Conservation (phyloP, 1,140 invertebrate genomes). For the Cotesia typhae region DNA sequence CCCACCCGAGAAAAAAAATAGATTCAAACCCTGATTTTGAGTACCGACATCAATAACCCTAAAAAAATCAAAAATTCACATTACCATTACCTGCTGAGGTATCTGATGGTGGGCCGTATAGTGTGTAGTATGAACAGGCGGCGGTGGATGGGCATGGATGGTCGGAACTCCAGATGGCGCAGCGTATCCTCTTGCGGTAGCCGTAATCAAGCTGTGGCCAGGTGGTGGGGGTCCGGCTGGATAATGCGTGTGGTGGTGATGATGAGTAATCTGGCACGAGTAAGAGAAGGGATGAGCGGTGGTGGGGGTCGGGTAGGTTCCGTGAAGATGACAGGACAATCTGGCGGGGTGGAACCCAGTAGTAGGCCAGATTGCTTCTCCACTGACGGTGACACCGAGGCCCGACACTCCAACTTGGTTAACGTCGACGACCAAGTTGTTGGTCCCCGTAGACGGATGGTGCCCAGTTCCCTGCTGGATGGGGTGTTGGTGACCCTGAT, state of each 20-base stretch:
- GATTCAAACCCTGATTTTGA: no score
- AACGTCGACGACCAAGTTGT: slow-evolving; percentile 59
- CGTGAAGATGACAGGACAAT: slow-evolving; percentile 59
- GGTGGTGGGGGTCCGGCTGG: slow-evolving; percentile 50
- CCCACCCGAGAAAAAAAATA: no score
- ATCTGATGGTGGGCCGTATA: slow-evolving; percentile 60
- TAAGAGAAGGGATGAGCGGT: slow-evolving; percentile 60
- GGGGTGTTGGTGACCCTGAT: no score
- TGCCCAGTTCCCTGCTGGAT: slow-evolving; percentile 44
- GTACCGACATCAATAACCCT: neutral
- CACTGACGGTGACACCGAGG: slow-evolving; percentile 56
- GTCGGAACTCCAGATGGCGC: slow-evolving; percentile 55
- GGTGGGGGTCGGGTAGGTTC: slow-evolving; percentile 55
- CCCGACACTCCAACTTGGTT: slow-evolving; percentile 60
- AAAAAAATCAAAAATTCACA: slow-evolving; percentile 17
- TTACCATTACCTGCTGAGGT: slow-evolving; percentile 55
- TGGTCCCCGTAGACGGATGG: slow-evolving; percentile 57
- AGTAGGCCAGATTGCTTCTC: slow-evolving; percentile 55
- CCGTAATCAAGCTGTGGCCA: slow-evolving; percentile 55
- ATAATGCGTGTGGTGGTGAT: slow-evolving; percentile 58
- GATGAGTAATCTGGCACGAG: slow-evolving; percentile 60
- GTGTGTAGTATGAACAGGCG: slow-evolving; percentile 58
- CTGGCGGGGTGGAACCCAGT: slow-evolving; percentile 49
- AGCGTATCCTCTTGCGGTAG: slow-evolving; percentile 57
- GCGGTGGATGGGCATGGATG: slow-evolving; percentile 56